Percentiles rank a stretch among this genome's conserved stretches.
phyloP scores from a whole-genome alignment of 2,113 vertebrate genomes.

The Prochilodus magdalenae region DNA sequence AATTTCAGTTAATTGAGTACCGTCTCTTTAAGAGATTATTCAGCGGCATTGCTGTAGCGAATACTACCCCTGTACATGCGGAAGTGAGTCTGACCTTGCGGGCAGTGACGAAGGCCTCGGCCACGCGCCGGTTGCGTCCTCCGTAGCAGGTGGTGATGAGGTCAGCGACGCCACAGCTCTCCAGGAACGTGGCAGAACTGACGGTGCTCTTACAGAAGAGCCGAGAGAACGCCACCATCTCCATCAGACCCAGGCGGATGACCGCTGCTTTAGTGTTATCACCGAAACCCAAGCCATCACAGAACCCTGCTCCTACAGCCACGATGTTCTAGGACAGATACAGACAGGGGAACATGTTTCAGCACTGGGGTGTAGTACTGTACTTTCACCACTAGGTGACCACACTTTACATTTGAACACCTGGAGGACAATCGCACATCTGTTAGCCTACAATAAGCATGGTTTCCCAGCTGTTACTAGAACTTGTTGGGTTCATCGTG shows the following conservation, averaged over 20 bases:
- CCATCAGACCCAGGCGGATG: conserved; percentile 89
- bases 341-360: neutral
- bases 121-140: conserved; percentile 85
- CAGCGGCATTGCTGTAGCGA: too few relatives aligned
- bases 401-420: too few relatives aligned
- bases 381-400: too few relatives aligned
- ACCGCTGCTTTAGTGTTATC: conserved; percentile 91
- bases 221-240: conserved; percentile 87
- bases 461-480: too few relatives aligned
- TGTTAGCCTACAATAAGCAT: too few relatives aligned
- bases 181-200: conserved; percentile 81
- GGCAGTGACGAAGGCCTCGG: conserved; percentile 82
- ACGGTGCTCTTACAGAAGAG: conserved; percentile 81
- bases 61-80: neutral
- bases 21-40: too few relatives aligned
- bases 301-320: conserved; percentile 86
- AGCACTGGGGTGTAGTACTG: neutral
- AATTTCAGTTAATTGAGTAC: too few relatives aligned
- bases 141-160: conserved; percentile 87
- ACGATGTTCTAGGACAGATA: conserved; percentile 81
- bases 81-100: conserved; percentile 76
- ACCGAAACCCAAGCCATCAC: conserved; percentile 81
- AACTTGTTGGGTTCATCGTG: too few relatives aligned
- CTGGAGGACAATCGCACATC: too few relatives aligned
- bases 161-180: conserved; percentile 75